A percentile compares a stretch with the other conserved stretches of the same genome.
These are phyloP conservation scores for Strigops habroptila DNA, from an alignment of 2,113 vertebrate species.

Conservation along the genomic window DNA sequence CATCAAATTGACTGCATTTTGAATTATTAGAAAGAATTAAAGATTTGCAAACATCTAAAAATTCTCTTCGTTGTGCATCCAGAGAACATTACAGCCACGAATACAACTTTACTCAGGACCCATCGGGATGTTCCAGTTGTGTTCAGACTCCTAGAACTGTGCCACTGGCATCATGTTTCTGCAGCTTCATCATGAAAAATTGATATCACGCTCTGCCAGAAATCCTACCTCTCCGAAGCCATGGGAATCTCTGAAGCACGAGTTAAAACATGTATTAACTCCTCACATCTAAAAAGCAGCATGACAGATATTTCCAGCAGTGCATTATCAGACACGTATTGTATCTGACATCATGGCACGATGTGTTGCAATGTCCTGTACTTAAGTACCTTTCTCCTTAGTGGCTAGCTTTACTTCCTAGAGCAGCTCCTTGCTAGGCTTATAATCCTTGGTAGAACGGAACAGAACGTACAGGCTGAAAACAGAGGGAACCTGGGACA, in stretches of 20 bases:
- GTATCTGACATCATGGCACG: neutral
- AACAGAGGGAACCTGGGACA: neutral
- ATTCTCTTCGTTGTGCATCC: neutral
- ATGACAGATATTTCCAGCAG: neutral
- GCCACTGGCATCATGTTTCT: neutral
- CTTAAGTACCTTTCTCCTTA: neutral
- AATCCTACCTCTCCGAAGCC: neutral
- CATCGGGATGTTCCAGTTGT: neutral
- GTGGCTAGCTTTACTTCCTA: neutral
- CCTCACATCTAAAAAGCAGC: neutral
- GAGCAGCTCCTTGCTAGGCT: neutral
- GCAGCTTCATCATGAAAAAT: constrained; percentile 1
- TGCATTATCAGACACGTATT: neutral
- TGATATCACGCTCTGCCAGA: neutral
- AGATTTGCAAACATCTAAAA: neutral
- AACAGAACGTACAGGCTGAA: neutral
- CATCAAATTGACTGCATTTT: neutral
- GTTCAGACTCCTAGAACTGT: neutral
- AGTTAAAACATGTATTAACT: neutral
- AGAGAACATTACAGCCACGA: accelerated
- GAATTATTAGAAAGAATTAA: neutral
- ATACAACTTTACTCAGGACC: neutral
- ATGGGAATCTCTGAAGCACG: neutral
- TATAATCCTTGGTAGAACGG: neutral
- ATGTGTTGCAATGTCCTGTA: neutral